Conservation (phyloP, 2,888 invertebrate species). For the Noctua fimbriata region DNA sequence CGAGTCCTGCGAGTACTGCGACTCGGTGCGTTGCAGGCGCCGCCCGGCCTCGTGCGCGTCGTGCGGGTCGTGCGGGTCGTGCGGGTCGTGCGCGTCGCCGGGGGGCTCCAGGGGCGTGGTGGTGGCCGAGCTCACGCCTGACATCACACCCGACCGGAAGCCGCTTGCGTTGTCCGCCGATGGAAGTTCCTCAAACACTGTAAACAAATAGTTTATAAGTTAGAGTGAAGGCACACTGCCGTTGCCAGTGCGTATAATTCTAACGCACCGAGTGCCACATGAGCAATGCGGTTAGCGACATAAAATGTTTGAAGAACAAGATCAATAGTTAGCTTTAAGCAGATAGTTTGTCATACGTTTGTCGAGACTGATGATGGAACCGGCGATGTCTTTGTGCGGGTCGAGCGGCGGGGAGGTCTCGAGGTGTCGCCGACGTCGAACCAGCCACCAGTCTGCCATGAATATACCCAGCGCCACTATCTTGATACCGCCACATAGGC, state of each 20-base stretch:
- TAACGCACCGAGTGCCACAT: not conserved
- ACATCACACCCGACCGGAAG: slow-evolving; percentile 83
- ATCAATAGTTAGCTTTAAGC: not conserved
- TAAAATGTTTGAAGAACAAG: not conserved
- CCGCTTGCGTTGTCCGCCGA: slow-evolving; percentile 89
- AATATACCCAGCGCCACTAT: slow-evolving; percentile 96
- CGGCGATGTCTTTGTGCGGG: slow-evolving; percentile 91
- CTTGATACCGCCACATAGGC: slow-evolving; percentile 97
- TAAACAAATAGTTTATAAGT: slow-evolving; percentile 34
- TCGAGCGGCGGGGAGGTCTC: slow-evolving; percentile 91
- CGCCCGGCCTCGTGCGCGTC: slow-evolving; percentile 59
- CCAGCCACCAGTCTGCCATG: slow-evolving; percentile 97
- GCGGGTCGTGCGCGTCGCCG: slow-evolving; percentile 54
- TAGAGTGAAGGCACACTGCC: not conserved
- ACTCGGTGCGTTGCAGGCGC: slow-evolving; percentile 84
- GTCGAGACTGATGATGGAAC: slow-evolving; percentile 96
- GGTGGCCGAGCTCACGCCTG: slow-evolving; percentile 83
- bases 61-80: slow-evolving; percentile 49
- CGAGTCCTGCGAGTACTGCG: slow-evolving; percentile 84
- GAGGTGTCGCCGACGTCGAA: slow-evolving; percentile 92
- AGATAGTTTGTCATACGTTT: slow-evolving; percentile 90
- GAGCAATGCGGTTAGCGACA: not conserved
- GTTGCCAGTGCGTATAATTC: not conserved
- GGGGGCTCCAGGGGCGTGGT: slow-evolving; percentile 81
- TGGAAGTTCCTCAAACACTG: slow-evolving; percentile 94